Conservation (phyloP, 1,140 invertebrate genomes). For the Lasioglossum baleicum region DNA sequence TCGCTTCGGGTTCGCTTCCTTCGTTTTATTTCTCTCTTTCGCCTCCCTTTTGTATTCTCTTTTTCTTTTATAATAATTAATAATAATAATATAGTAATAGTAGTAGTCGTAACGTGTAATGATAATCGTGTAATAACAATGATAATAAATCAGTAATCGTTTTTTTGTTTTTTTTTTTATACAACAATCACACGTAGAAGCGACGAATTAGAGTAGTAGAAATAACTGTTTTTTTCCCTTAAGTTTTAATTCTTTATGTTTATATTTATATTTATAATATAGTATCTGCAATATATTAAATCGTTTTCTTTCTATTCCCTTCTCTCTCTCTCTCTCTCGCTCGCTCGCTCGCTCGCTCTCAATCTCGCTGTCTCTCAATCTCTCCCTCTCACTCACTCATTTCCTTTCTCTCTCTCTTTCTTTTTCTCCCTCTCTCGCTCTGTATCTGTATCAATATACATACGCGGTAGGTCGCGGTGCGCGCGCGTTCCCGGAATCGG, state of each 20-base stretch:
- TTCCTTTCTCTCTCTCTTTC: constrained; percentile 27
- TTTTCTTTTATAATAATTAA: constrained; percentile 43
- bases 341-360: constrained; percentile 30
- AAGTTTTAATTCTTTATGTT: constrained; percentile 61
- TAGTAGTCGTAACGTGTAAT: constrained; percentile 65
- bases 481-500: constrained; percentile 8
- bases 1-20: too few species aligned
- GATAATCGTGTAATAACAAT: constrained; percentile 72
- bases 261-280: constrained; percentile 66
- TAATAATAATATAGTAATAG: constrained; percentile 61
- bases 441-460: constrained; percentile 53
- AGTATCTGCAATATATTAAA: constrained; percentile 71
- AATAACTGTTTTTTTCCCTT: constrained; percentile 74
- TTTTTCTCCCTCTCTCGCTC: constrained; percentile 22
- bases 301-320: constrained; percentile 42
- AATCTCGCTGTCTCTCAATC: constrained; percentile 4
- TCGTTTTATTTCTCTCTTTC: too few species aligned
- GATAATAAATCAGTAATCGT: constrained; percentile 73
- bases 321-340: too few species aligned
- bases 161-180: constrained; percentile 66
- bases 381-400: constrained; percentile 34
- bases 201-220: constrained; percentile 80
- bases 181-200: constrained; percentile 80
- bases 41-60: neutral
- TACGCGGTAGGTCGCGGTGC: constrained; percentile 35